These are phyloP conservation scores for Papilio demoleus DNA, from an alignment of 2,888 invertebrate genomes.

Conservation along the genomic window DNA sequence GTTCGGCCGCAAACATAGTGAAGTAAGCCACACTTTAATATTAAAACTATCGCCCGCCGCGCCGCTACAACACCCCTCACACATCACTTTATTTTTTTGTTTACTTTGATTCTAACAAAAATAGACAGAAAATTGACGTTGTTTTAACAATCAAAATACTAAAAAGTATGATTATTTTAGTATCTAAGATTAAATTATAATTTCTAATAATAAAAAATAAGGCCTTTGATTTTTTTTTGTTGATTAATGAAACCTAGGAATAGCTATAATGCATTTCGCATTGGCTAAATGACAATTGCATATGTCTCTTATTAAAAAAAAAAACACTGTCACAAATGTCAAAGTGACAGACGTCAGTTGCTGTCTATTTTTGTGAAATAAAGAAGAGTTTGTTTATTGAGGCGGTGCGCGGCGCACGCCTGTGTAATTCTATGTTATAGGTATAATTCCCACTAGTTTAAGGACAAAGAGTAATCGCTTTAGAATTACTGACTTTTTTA, in stretches of 20 bases:
- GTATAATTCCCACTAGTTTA: conserved; percentile 74
- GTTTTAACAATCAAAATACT: too few relatives aligned
- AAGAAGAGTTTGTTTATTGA: conserved; percentile 33
- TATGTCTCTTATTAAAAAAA: too few relatives aligned
- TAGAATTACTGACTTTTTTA: conserved; percentile 64
- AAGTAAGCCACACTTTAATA: conserved; percentile 75
- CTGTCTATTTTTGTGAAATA: conserved; percentile 17
- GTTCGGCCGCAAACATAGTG: conserved; percentile 74
- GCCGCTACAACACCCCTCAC: conserved; percentile 27
- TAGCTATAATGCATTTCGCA: too few relatives aligned
- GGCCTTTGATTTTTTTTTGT: too few relatives aligned
- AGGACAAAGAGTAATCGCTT: conserved; percentile 71
- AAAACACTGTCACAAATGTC: conserved; percentile 2
- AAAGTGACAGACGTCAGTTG: conserved; percentile 17
- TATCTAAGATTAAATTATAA: too few relatives aligned
- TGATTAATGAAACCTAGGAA: too few relatives aligned
- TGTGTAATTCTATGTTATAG: conserved; percentile 76
- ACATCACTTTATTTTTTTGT: too few relatives aligned
- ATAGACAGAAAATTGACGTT: conserved; percentile 6
- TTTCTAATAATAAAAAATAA: too few relatives aligned
- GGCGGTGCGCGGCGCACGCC: conserved; percentile 55
- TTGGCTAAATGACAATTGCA: too few relatives aligned
- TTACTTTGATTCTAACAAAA: conserved; percentile 1
- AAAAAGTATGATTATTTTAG: too few relatives aligned
- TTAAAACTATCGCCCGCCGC: conserved; percentile 62